Evolutionary conservation across 2,113 vertebrate species (phyloP).

Genomic region (Callionymus lyra): DNA sequence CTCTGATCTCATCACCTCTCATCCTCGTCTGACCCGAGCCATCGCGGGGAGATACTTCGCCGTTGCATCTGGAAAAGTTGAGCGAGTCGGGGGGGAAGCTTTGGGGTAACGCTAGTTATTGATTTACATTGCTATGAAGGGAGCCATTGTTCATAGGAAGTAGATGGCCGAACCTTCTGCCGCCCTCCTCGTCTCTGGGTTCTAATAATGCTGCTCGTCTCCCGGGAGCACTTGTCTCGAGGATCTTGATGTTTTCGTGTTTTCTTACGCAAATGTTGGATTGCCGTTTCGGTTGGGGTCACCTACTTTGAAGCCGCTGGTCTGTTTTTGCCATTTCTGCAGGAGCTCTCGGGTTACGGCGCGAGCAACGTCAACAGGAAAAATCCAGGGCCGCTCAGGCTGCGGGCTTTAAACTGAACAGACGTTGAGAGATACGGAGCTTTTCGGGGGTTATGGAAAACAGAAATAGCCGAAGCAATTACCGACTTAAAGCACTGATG

Average conservation of each 20-base stretch:
- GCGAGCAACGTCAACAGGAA: constrained; percentile 24
- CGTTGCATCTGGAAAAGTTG: constrained; percentile 53
- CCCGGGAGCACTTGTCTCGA: constrained; percentile 27
- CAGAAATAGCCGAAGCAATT: constrained; percentile 37
- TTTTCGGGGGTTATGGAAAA: constrained; percentile 22
- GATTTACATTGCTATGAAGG: constrained; percentile 56
- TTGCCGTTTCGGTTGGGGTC: constrained; percentile 10
- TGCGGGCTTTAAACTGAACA: constrained; percentile 18
- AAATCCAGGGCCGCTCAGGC: constrained; percentile 13
- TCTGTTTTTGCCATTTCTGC: constrained; percentile 31
- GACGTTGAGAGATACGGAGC: constrained; percentile 25
- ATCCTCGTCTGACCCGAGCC: constrained; percentile 22
- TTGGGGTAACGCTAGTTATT: constrained; percentile 45
- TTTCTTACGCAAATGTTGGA: constrained; percentile 21
- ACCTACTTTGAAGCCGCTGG: constrained; percentile 5
- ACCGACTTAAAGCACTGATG: constrained; percentile 26
- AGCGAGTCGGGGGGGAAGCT: constrained; percentile 31
- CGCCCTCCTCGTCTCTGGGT: constrained; percentile 22
- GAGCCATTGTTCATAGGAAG: constrained; percentile 51
- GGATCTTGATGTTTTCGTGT: constrained; percentile 12
- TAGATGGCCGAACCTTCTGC: constrained; percentile 18
- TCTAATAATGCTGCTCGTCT: constrained; percentile 19
- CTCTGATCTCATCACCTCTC: constrained; percentile 24
- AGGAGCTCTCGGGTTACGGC: constrained; percentile 32
- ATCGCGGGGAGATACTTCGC: constrained; percentile 35